Evolutionary conservation across 1,140 invertebrate species (phyloP).

Genomic region (Ceratina japonica): DNA sequence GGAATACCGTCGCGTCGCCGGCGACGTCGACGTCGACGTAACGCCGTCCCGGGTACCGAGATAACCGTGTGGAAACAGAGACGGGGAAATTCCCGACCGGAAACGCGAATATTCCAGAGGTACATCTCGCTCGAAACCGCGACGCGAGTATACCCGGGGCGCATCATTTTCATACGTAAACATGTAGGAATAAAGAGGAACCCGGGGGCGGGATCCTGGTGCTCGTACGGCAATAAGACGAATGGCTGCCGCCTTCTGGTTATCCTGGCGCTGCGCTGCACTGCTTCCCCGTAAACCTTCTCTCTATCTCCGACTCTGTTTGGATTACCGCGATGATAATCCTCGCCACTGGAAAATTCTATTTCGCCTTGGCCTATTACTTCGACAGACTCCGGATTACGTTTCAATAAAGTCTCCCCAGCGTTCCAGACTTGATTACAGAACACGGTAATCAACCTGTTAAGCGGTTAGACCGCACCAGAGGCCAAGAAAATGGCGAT

Average conservation of each 20-base stretch:
- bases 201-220: not conserved
- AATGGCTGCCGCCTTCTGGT: conserved; percentile 20
- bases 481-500: no score
- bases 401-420: not conserved
- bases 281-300: conserved; percentile 1
- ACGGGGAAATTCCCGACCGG: not conserved
- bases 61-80: not conserved
- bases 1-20: conserved; percentile 28
- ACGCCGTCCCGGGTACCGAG: not conserved
- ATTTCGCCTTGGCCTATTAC: conserved; percentile 42
- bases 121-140: conserved; percentile 39
- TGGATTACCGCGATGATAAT: conserved; percentile 47
- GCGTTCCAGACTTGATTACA: no score
- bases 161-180: conserved; percentile 67
- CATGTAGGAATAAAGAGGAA: conserved; percentile 53
- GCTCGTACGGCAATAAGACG: conserved; percentile 56
- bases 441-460: no score
- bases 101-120: conserved; percentile 37
- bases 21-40: not conserved
- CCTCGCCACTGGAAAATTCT: conserved; percentile 33
- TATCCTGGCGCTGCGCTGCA: not conserved
- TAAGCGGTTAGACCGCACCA: no score
- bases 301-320: conserved; percentile 32
- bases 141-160: conserved; percentile 21
- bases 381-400: conserved; percentile 16